Conservation (phyloP, 2,113 vertebrate species). For the Rhodinocichla rosea region DNA sequence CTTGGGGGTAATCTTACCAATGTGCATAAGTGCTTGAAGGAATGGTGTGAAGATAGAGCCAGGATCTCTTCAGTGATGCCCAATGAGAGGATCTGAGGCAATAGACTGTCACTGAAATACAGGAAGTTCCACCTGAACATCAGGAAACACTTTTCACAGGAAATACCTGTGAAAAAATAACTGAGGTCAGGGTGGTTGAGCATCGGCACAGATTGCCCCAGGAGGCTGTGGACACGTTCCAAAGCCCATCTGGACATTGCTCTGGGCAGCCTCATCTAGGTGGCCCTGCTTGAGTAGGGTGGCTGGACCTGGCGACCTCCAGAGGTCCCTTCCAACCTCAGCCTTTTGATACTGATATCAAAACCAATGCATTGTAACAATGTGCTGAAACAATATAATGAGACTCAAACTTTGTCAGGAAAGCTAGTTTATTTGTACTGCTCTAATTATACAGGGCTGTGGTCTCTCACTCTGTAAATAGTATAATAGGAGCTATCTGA, state of each 20-base stretch:
- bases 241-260: not conserved
- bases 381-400: not conserved
- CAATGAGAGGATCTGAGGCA: not conserved
- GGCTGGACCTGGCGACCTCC: not conserved
- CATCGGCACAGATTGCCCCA: not conserved
- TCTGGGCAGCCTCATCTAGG: not conserved
- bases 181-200: not conserved
- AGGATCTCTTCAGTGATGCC: not conserved
- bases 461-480: not conserved
- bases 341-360: not conserved
- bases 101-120: not conserved
- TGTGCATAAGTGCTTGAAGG: not conserved
- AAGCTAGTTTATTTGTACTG: not conserved
- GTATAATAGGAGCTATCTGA: not conserved
- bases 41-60: not conserved
- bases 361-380: not conserved
- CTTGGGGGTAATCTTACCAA: not conserved
- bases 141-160: not conserved
- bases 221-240: not conserved
- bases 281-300: not conserved
- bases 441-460: not conserved
- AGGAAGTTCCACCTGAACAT: not conserved
- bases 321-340: not conserved
- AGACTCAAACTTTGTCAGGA: not conserved
- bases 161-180: not conserved